phyloP scores from a whole-genome alignment of 2,888 invertebrate genomes.

The Amiota mariae region DNA sequence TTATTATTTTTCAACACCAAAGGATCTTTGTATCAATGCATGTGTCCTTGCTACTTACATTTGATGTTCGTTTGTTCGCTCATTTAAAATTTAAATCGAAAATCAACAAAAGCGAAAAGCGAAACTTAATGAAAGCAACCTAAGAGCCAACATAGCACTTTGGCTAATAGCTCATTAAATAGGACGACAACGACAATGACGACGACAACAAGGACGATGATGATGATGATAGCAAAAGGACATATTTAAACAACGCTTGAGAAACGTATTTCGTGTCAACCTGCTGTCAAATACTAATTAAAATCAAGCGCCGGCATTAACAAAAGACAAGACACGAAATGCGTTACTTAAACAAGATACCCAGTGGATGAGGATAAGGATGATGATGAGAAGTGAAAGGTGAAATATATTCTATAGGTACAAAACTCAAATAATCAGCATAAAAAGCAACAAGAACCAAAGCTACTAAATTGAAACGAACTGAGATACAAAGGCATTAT shows the following conservation, averaged over 20 bases:
- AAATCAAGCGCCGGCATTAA: constrained; percentile 57
- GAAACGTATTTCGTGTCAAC: constrained; percentile 50
- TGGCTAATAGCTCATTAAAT: constrained; percentile 24
- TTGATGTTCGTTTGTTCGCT: neutral
- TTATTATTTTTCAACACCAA: neutral
- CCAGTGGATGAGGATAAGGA: neutral
- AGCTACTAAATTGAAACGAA: constrained; percentile 54
- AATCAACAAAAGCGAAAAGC: constrained; percentile 2
- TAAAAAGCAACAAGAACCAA: constrained; percentile 51
- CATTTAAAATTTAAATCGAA: constrained; percentile 31
- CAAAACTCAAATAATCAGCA: constrained; percentile 12
- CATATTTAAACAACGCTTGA: constrained; percentile 26
- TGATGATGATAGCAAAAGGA: neutral
- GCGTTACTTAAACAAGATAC: constrained; percentile 15
- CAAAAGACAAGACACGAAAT: neutral
- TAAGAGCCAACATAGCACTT: constrained; percentile 6
- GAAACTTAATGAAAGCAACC: neutral
- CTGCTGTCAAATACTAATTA: constrained; percentile 67
- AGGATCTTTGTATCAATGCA: neutral
- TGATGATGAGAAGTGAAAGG: neutral
- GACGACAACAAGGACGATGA: constrained; percentile 14
- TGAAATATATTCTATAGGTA: no score
- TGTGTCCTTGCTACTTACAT: neutral
- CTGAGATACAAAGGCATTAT: neutral
- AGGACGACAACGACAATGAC: constrained; percentile 26